Evolutionary conservation across 2,113 vertebrate genomes (phyloP).

Genomic region (Gavialis gangeticus): DNA sequence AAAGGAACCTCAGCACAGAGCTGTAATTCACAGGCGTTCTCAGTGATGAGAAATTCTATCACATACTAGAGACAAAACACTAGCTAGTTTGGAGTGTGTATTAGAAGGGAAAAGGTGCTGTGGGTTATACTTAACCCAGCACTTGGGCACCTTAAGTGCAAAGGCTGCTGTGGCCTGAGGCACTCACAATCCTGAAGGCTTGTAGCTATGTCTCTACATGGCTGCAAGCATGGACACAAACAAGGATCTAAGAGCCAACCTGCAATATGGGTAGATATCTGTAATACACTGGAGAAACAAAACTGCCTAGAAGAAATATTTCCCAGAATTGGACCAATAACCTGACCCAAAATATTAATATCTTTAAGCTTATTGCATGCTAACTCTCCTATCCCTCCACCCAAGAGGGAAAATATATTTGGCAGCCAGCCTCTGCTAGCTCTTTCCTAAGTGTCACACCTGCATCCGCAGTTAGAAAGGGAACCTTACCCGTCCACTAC

Average conservation of each 20-base stretch:
- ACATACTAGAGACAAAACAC: background rate
- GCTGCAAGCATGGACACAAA: background rate
- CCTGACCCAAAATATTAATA: background rate
- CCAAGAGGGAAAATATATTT: background rate
- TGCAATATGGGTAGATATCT: background rate
- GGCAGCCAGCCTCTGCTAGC: background rate
- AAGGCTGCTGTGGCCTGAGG: background rate
- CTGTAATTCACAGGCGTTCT: background rate
- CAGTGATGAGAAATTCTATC: background rate
- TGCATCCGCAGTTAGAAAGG: background rate
- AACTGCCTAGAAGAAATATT: background rate
- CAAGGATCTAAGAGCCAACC: background rate
- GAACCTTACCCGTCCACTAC: background rate
- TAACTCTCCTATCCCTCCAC: background rate
- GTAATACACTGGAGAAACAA: background rate
- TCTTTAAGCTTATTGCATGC: background rate
- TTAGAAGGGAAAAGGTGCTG: background rate
- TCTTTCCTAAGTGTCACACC: background rate
- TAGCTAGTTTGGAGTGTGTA: background rate
- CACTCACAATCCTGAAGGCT: background rate
- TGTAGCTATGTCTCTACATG: background rate
- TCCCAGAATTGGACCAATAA: background rate
- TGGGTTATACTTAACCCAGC: rapidly evolving
- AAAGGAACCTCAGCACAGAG: background rate
- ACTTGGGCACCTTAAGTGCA: background rate